Evolutionary conservation across 2,797 vertebrate genomes (phyloP).

Genomic region (Protonibea diacanthus): DNA sequence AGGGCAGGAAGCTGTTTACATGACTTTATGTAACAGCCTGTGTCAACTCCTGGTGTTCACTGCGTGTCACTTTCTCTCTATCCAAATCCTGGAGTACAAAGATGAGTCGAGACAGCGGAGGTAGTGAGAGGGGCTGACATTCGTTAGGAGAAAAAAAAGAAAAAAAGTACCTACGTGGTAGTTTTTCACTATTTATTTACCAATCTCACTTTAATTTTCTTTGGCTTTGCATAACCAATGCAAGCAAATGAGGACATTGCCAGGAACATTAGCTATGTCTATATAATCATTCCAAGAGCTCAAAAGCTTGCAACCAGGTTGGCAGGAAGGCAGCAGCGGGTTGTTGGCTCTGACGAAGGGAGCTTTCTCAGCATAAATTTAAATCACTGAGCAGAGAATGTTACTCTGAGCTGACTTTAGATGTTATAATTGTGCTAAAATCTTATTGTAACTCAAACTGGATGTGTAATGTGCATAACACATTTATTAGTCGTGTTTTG

Average conservation of each 20-base stretch:
- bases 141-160: neutral
- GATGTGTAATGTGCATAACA: constrained; percentile 2
- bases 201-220: neutral
- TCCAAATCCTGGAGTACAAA: constrained; percentile 30
- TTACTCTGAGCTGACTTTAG: constrained; percentile 39
- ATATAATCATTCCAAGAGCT: constrained; percentile 45
- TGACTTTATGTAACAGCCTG: constrained; percentile 64
- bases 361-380: constrained; percentile 54
- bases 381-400: constrained; percentile 44
- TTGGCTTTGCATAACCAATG: neutral
- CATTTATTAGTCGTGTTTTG: neutral
- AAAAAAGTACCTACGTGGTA: neutral
- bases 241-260: constrained; percentile 39
- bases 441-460: constrained; percentile 8
- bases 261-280: constrained; percentile 44
- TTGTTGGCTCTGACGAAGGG: constrained; percentile 31
- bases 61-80: constrained; percentile 59
- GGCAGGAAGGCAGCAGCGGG: constrained; percentile 47
- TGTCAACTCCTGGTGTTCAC: constrained; percentile 50
- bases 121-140: constrained; percentile 5
- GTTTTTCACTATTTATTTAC: constrained; percentile 26
- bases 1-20: constrained; percentile 63
- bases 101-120: constrained; percentile 37
- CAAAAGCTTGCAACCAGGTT: constrained; percentile 46
- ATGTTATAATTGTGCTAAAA: constrained; percentile 43